Conservation (phyloP, 2,797 vertebrate genomes). For the Periophthalmus magnuspinnatus region DNA sequence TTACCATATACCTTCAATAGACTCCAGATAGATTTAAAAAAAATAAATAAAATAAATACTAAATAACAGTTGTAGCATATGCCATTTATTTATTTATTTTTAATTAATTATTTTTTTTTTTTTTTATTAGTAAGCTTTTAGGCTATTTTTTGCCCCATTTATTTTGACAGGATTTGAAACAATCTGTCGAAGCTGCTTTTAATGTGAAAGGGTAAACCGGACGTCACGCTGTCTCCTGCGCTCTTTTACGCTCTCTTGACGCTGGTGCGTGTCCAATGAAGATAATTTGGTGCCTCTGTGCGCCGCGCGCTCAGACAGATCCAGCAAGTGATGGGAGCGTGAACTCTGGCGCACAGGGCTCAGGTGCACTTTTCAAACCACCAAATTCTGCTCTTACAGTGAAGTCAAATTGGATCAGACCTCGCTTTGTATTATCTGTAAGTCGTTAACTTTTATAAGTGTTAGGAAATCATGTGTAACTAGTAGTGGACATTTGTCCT, state of each 20-base stretch:
- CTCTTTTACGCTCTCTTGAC: neutral
- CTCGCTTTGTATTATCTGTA: slow-evolving; percentile 10
- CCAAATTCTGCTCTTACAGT: neutral
- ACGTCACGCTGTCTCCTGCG: rapidly evolving
- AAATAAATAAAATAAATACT: too few species aligned
- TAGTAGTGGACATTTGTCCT: slow-evolving; percentile 9
- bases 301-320: slow-evolving; percentile 39
- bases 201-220: slow-evolving; percentile 32
- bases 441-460: neutral
- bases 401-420: neutral
- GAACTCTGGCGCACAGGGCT: slow-evolving; percentile 33
- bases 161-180: neutral
- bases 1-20: too few species aligned
- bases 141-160: neutral
- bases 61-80: too few species aligned
- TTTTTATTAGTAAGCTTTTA: neutral
- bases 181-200: slow-evolving; percentile 15
- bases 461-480: slow-evolving; percentile 23
- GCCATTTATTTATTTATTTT: too few species aligned
- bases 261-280: neutral
- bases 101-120: too few species aligned
- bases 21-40: too few species aligned
- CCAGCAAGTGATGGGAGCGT: slow-evolving; percentile 57
- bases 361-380: slow-evolving; percentile 26
- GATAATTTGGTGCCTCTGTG: slow-evolving; percentile 37